A percentile compares a stretch with the other conserved stretches of the same genome.
These are phyloP conservation scores for Apamea anceps DNA, from an alignment of 2,888 invertebrate genomes.

Conservation along the genomic window DNA sequence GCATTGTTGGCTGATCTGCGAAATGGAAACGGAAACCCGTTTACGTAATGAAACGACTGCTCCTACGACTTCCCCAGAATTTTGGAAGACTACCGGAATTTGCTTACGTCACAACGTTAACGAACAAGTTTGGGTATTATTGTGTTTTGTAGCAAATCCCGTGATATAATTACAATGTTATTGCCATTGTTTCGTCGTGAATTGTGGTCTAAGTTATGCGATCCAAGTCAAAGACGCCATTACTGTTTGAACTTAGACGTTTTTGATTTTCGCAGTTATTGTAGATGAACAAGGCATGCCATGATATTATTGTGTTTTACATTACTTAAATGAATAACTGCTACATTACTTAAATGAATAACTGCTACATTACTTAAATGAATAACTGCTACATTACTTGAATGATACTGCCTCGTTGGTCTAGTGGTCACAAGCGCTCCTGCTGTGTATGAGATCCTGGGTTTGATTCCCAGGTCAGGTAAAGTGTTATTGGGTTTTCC, in stretches of 20 bases:
- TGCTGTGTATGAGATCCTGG: neutral
- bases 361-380: neutral
- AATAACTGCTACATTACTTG: neutral
- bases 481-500: neutral
- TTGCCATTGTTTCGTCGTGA: constrained; percentile 15
- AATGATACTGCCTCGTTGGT: neutral
- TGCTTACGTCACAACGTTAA: constrained; percentile 34
- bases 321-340: neutral
- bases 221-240: constrained; percentile 9
- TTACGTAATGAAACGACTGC: constrained; percentile 72
- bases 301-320: neutral
- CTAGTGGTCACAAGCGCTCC: neutral
- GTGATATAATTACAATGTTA: constrained; percentile 28
- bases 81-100: constrained; percentile 52
- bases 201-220: constrained; percentile 24
- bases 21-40: constrained; percentile 74
- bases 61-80: constrained; percentile 55
- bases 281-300: neutral
- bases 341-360: too few species aligned
- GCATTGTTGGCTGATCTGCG: constrained; percentile 76
- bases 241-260: neutral
- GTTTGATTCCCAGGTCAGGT: neutral
- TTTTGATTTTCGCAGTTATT: constrained; percentile 11
- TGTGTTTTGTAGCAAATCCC: constrained; percentile 27
- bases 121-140: constrained; percentile 50